Percentiles rank a stretch among this genome's conserved stretches.
Evolutionary conservation across 2,113 vertebrate genomes (phyloP).

Genomic region (Atherinomorus stipes): DNA sequence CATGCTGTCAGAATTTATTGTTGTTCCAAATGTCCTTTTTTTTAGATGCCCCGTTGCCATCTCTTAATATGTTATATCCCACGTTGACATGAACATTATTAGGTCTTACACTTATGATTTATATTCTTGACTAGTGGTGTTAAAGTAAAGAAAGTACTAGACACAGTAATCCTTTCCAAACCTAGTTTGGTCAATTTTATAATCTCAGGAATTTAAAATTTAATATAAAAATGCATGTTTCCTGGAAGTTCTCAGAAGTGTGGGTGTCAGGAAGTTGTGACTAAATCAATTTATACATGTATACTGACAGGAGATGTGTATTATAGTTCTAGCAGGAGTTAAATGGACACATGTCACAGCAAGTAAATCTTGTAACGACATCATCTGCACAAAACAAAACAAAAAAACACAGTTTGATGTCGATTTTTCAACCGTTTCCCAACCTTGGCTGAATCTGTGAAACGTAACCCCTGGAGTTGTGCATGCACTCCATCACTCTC

Average conservation of each 20-base stretch:
- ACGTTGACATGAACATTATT: constrained; percentile 11
- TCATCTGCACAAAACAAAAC: not conserved
- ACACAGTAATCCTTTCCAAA: not conserved
- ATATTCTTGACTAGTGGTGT: constrained; percentile 1
- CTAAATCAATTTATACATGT: too few relatives aligned
- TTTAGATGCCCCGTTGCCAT: constrained; percentile 8
- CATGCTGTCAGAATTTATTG: constrained; percentile 24
- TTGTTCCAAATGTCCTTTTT: constrained; percentile 14
- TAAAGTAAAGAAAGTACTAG: constrained; percentile 9
- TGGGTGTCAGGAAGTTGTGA: too few relatives aligned
- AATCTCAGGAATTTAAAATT: not conserved
- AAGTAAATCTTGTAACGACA: not conserved
- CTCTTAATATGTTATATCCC: not conserved
- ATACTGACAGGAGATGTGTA: too few relatives aligned
- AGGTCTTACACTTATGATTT: constrained; percentile 9
- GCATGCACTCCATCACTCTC: constrained; percentile 55
- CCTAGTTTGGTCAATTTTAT: not conserved
- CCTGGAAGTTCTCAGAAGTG: not conserved
- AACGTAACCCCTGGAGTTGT: constrained; percentile 26
- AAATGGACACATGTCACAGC: not conserved
- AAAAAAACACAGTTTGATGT: not conserved
- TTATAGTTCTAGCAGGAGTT: not conserved
- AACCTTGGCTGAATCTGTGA: constrained; percentile 45
- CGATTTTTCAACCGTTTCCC: constrained; percentile 29
- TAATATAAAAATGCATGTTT: not conserved